A percentile compares a stretch with the other conserved stretches of the same genome.
Conservation (phyloP, 2,888 invertebrate species). For the Dicranocentrus wangi region DNA sequence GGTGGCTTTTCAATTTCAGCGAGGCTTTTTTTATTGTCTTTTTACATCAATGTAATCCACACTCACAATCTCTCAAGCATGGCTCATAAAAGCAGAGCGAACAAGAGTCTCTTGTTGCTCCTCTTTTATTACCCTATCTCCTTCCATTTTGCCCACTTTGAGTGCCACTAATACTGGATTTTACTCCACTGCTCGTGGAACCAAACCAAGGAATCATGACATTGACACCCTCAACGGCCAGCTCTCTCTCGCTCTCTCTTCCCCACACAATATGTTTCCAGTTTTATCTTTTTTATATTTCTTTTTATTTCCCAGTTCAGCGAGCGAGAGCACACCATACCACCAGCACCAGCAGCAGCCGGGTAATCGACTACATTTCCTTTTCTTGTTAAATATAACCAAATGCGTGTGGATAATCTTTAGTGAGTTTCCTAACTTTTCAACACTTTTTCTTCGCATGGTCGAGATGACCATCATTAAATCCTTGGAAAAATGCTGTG, state of each 20-base stretch:
- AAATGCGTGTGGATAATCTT: too few relatives aligned
- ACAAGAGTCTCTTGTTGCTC: constrained; percentile 50
- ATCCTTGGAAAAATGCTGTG: too few relatives aligned
- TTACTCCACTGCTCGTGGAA: neutral
- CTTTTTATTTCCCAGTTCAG: too few relatives aligned
- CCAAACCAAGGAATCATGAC: constrained; percentile 35
- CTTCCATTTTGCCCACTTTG: neutral
- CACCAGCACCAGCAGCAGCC: too few relatives aligned
- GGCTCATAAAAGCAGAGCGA: constrained; percentile 53
- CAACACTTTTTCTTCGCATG: too few relatives aligned
- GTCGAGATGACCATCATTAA: too few relatives aligned
- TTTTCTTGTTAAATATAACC: too few relatives aligned
- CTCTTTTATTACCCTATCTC: constrained; percentile 45
- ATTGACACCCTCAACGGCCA: constrained; percentile 52
- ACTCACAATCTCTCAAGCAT: constrained; percentile 53
- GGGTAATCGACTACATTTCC: too few relatives aligned
- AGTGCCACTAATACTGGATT: neutral
- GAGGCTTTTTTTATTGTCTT: constrained; percentile 17
- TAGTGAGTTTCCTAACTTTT: too few relatives aligned
- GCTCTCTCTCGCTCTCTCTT: neutral
- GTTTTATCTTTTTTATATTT: too few relatives aligned
- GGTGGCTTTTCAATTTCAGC: constrained; percentile 7
- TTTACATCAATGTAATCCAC: constrained; percentile 32
- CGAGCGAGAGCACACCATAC: too few relatives aligned
- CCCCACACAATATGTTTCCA: too few relatives aligned